Evolutionary conservation across 2,797 vertebrate genomes (phyloP).

Genomic region (Lagocephalus sceleratus): DNA sequence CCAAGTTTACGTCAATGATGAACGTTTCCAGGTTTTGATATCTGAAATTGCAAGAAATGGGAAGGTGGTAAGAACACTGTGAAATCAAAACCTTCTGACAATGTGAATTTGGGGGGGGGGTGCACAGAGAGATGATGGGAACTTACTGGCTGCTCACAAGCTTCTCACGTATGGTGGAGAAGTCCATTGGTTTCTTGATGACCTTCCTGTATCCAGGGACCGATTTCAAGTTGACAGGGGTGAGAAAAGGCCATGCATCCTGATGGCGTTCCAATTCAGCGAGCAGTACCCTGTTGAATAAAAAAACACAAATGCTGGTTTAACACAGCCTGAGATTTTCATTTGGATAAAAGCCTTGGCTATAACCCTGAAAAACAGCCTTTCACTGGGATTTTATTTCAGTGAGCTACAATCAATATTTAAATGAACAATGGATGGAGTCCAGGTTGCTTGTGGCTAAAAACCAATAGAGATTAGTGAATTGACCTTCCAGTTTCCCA

Average conservation of each 20-base stretch:
- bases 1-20: constrained; percentile 95
- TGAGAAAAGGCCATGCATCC: constrained; percentile 98
- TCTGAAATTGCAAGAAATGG: constrained; percentile 66
- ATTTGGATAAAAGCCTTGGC: constrained; percentile 10
- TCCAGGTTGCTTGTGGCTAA: background rate
- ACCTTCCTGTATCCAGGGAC: constrained; percentile 98
- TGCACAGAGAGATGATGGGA: constrained; percentile 24
- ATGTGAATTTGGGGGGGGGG: constrained; percentile 10
- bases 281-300: constrained; percentile 82
- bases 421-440: background rate
- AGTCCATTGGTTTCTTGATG: constrained; percentile 99
- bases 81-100: background rate
- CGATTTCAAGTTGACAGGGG: constrained; percentile 97
- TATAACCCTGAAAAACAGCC: background rate
- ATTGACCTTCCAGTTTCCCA: too few species aligned
- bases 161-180: constrained; percentile 98
- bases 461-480: background rate
- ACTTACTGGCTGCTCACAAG: constrained; percentile 98
- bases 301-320: constrained; percentile 7
- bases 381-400: constrained; percentile 4
- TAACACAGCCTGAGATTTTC: constrained; percentile 1
- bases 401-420: constrained; percentile 5
- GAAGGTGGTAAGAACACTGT: background rate
- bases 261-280: constrained; percentile 96
- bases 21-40: constrained; percentile 96